Base-by-base conservation (phyloP, 2,888 invertebrate genomes). In the Parnassius apollo region DNA sequence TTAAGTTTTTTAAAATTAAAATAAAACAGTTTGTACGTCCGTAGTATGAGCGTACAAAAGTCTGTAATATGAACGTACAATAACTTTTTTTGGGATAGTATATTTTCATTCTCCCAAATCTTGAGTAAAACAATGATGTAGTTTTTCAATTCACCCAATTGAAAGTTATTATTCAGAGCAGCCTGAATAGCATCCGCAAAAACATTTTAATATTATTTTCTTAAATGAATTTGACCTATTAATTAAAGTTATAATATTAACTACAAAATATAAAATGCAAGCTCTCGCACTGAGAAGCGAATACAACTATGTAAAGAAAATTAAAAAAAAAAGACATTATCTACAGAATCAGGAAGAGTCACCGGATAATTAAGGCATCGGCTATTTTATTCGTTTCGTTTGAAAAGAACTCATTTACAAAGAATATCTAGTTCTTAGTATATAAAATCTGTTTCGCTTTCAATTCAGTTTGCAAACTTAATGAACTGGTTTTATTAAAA, bases 311-410 rank as follows among this genome's bases (percentile, higher is more conserved):
- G 50, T 25, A 3, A 25, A 25, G 55, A 51, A 12, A 53, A 59
- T 45, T 53, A 61, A 45, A 25, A 52, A 49, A 50, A 46, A 56
- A 61, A 61, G 58, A 62, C 52, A 62, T 58, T 72, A 68, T 70
- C 65, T 68, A 68, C 65, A 62, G 68, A 69, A 72, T 72, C 71
- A 75, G 72, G 72, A 68, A 71, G 68, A 67, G 77, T 80, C 81
- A 82, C 87, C 88, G 88, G 88, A 88, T 87, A 88, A 88, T 88
- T 88, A 88, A 85, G 82, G 76, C 74, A 72, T 72, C 77, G 76
- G 78, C 78, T 82, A 80, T 80, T 84, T 82, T 81, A 81, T 81
- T 76, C 83, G 74, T 77, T 77, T 80, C 75, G 78, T 75, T 74
- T 71, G 69, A 69, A 72, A 71, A 73, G 65, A 67, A 52, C 71